These are phyloP conservation scores for Eupithecia abbreviata DNA, from an alignment of 2,888 invertebrate species.

Conservation along the genomic window DNA sequence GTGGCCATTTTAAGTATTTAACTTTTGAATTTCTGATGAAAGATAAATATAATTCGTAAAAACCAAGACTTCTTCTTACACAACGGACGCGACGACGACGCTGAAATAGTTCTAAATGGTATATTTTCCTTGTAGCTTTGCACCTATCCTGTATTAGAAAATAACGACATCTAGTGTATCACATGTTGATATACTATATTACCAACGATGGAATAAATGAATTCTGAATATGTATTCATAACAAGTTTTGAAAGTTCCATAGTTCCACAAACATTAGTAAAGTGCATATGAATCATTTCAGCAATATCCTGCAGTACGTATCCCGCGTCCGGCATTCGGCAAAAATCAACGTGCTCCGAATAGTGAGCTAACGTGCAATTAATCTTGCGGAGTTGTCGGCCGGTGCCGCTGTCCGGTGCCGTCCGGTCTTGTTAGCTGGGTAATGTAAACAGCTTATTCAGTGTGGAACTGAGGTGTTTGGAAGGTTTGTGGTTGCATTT, in stretches of 20 bases:
- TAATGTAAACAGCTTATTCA: conserved; percentile 22
- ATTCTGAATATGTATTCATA: not conserved
- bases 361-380: conserved; percentile 63
- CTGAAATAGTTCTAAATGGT: no score
- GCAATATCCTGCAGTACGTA: conserved; percentile 40
- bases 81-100: no score
- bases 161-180: no score
- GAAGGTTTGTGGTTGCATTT: not conserved
- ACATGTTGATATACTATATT: no score
- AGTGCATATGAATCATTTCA: conserved; percentile 28
- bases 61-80: no score
- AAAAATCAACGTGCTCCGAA: conserved; percentile 63
- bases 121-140: no score
- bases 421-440: conserved; percentile 53
- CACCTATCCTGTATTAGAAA: no score
- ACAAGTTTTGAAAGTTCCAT: not conserved
- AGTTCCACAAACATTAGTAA: conserved; percentile 10
- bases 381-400: conserved; percentile 70
- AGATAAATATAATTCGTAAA: no score
- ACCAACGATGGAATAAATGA: no score
- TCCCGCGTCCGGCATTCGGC: conserved; percentile 55
- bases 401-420: conserved; percentile 57
- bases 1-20: no score
- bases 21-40: no score
- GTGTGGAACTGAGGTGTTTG: not conserved